Base-by-base conservation (phyloP, 2,888 invertebrate species). In the Dicranocentrus wangi region DNA sequence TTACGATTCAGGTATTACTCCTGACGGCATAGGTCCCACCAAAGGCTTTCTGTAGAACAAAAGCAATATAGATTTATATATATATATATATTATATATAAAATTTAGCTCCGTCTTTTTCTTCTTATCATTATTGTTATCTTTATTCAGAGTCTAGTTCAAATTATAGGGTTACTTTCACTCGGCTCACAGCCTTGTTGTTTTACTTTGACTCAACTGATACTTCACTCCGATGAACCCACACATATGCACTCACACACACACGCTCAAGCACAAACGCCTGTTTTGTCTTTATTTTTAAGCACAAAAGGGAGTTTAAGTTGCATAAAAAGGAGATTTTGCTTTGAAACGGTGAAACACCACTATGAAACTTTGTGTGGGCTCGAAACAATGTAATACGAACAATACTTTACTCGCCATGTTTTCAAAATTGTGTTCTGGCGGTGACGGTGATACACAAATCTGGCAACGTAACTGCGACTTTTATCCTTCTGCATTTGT, bases 301-400 rank as follows among this genome's bases (percentile, higher is more conserved):
- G 10, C 32, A 32, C 32, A 32, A 32, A n/a, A 32, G 32, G 5
- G 5, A 32, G 32, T 55, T 25, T 55, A 55, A 19, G 58, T 58
- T 27, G 58, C 58, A 27, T 27, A 27, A 27, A 58, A 7, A 15
- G 32, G 19, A 39, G 17, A 61, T 61, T 61, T 61, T 28, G 61
- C 61, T 61, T 61, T 61, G 61, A 61, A 61, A 19, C 61, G 61
- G 21, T 61, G 61, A 61, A 61, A 61, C 28, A 61, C n/a, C 17
- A 25, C 15, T 17, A 61, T 10, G 32, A 39, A 39, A 61, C 23
- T 32, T 61, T 61, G 15, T 13, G 32, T 55, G 8, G 25, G 25
- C 25, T 21, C 55, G 13, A 55, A 55, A 25, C 13, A 55, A 55
- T 25, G 13, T 19, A n/a, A 25, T 23, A 25, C 10, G 25, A 8